A percentile compares a stretch with the other conserved stretches of the same genome.
phyloP scores from a whole-genome alignment of 1,140 invertebrate genomes.

The Sarcophaga bullata region DNA sequence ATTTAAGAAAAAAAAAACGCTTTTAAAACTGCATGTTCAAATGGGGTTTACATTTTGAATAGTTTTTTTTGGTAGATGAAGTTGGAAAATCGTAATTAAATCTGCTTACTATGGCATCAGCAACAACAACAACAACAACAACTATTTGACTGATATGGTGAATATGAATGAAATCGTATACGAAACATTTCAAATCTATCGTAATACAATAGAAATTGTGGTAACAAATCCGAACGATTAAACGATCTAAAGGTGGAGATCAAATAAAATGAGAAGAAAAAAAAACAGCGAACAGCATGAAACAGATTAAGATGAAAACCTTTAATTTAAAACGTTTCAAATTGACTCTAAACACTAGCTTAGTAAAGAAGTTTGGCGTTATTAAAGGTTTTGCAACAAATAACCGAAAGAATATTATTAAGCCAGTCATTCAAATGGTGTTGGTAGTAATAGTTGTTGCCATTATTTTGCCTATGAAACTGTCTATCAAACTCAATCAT shows the following conservation, averaged over 20 bases:
- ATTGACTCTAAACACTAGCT: too few relatives aligned
- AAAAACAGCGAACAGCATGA: neutral
- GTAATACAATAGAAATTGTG: neutral
- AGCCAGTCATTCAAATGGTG: neutral
- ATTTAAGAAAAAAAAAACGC: neutral
- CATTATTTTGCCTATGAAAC: neutral
- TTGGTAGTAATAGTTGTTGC: too few relatives aligned
- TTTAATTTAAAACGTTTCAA: neutral
- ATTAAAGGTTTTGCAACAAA: neutral
- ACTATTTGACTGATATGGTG: too few relatives aligned
- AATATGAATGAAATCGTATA: too few relatives aligned
- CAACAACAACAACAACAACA: too few relatives aligned
- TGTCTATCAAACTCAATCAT: neutral
- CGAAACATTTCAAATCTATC: neutral
- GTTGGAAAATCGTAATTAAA: neutral
- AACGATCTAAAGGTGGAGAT: neutral
- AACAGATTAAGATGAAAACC: constrained; percentile 17
- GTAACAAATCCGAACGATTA: neutral
- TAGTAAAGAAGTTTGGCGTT: too few relatives aligned
- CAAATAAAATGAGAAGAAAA: neutral
- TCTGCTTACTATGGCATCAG: too few relatives aligned
- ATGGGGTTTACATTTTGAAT: too few relatives aligned
- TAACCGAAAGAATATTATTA: neutral
- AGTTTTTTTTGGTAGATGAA: neutral
- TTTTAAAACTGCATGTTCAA: neutral